phyloP scores from a whole-genome alignment of 2,888 invertebrate species.

The Plagodis pulveraria region DNA sequence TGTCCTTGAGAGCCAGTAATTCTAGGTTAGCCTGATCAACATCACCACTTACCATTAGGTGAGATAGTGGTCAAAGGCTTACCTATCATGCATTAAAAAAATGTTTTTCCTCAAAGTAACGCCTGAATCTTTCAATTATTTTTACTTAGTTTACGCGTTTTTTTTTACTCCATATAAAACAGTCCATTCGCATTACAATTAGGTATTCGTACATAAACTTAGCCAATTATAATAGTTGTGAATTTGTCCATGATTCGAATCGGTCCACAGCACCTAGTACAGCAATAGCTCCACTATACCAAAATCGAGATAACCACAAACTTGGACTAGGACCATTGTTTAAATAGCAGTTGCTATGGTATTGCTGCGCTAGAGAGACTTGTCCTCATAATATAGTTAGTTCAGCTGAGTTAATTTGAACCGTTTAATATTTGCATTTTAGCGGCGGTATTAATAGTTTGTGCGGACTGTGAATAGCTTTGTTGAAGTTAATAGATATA shows the following conservation, averaged over 20 bases:
- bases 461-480: constrained; percentile 5
- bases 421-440: constrained; percentile 28
- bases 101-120: too few species aligned
- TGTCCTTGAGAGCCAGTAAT: too few species aligned
- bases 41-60: too few species aligned
- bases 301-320: constrained; percentile 22
- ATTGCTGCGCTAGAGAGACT: constrained; percentile 15
- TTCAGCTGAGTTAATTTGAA: constrained; percentile 21
- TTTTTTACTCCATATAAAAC: too few species aligned
- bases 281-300: constrained; percentile 27
- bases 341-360: neutral
- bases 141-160: too few species aligned
- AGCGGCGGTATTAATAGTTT: constrained; percentile 17
- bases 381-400: constrained; percentile 24
- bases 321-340: constrained; percentile 14
- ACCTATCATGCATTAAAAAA: too few species aligned
- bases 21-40: too few species aligned
- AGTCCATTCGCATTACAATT: too few species aligned
- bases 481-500: neutral
- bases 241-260: constrained; percentile 17
- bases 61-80: too few species aligned
- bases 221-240: neutral
- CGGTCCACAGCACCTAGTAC: constrained; percentile 18
- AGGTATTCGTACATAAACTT: too few species aligned
- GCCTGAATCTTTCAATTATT: too few species aligned